phyloP scores from a whole-genome alignment of 2,113 vertebrate genomes.

The Eretmochelys imbricata region DNA sequence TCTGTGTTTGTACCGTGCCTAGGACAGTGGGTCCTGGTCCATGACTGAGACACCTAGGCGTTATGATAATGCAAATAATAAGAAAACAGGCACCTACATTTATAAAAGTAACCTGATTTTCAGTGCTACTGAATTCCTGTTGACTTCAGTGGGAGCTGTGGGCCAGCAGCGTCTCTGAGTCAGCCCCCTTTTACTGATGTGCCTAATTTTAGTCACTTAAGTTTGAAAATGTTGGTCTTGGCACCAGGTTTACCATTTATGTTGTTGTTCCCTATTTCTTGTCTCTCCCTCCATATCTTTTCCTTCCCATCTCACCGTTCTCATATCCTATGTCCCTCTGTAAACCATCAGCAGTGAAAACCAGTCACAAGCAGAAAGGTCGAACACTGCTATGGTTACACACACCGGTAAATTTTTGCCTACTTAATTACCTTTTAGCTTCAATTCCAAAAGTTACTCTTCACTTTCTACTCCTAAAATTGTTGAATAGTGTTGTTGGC shows the following conservation, averaged over 20 bases:
- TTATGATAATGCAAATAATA: neutral
- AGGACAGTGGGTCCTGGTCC: neutral
- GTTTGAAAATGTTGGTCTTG: neutral
- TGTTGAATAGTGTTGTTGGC: neutral
- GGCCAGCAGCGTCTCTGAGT: neutral
- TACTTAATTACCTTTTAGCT: neutral
- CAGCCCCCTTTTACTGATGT: fast-evolving
- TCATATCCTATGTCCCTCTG: neutral
- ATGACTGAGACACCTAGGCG: neutral
- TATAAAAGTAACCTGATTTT: neutral
- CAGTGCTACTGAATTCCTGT: neutral
- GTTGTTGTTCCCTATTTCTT: neutral
- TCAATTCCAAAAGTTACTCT: neutral
- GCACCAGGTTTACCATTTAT: neutral
- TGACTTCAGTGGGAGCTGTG: neutral
- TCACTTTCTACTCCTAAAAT: neutral
- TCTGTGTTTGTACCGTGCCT: neutral
- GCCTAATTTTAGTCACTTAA: neutral
- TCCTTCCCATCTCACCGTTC: neutral
- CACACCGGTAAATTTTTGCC: neutral
- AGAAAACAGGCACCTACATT: neutral
- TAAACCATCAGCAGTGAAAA: neutral
- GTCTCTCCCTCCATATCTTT: neutral
- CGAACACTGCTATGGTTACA: neutral
- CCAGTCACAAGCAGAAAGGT: neutral